Evolutionary conservation across 2,113 vertebrate genomes (phyloP).

Genomic region (Orientallactaga bullata): DNA sequence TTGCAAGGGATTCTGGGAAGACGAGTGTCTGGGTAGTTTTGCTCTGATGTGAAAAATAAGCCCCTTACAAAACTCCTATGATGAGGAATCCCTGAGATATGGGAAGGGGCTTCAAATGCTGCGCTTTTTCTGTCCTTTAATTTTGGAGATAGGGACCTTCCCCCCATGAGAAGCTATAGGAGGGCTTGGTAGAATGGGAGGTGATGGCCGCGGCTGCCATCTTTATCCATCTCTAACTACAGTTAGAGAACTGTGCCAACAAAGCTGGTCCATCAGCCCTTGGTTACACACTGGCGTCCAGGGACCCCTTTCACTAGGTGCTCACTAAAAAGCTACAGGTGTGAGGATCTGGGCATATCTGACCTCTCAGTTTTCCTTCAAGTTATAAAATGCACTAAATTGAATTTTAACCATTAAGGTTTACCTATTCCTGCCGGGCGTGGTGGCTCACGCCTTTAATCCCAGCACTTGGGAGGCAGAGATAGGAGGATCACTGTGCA

Average conservation of each 20-base stretch:
- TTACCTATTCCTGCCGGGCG: conserved; percentile 25
- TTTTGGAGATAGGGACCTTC: too few species aligned
- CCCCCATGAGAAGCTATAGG: neutral
- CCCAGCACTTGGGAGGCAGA: too few species aligned
- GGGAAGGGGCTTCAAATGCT: neutral
- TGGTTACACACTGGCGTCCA: neutral
- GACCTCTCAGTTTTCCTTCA: neutral
- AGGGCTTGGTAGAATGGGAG: neutral
- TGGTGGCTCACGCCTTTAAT: too few species aligned
- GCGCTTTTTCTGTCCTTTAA: neutral
- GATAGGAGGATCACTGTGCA: too few species aligned
- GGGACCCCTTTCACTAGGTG: neutral
- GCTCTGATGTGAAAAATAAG: neutral
- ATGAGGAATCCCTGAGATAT: neutral
- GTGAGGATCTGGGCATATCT: neutral
- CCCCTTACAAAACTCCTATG: neutral
- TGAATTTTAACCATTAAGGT: conserved; percentile 18
- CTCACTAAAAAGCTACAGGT: neutral
- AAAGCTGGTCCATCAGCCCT: neutral
- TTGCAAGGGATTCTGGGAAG: conserved; percentile 13
- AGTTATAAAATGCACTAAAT: conserved; percentile 22
- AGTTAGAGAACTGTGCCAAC: neutral
- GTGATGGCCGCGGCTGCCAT: neutral
- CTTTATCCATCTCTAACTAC: neutral
- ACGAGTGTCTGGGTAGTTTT: neutral